A percentile compares a stretch with the other conserved stretches of the same genome.
phyloP scores from a whole-genome alignment of 1,140 invertebrate species.

The Piezodorus guildinii region DNA sequence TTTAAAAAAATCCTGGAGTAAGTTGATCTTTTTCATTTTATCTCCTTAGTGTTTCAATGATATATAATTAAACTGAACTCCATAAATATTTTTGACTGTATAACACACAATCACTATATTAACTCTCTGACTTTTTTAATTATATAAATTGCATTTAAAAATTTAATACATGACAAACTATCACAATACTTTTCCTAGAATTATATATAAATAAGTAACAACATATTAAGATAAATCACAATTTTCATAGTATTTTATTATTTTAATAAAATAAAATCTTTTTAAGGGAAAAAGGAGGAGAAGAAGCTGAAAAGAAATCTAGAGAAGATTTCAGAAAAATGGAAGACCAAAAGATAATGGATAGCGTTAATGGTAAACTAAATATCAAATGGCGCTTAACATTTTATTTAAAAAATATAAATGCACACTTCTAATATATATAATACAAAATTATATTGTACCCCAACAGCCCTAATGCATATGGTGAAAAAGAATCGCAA shows the following conservation, averaged over 20 bases:
- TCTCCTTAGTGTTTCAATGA: too few species aligned
- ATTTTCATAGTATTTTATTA: too few species aligned
- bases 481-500: slow-evolving; percentile 9
- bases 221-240: too few species aligned
- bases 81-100: too few species aligned
- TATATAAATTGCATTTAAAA: too few species aligned
- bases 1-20: too few species aligned
- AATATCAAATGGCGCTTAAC: too few species aligned
- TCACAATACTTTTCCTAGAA: too few species aligned
- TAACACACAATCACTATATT: background rate
- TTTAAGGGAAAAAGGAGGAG: slow-evolving; percentile 26
- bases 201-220: too few species aligned
- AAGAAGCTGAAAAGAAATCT: slow-evolving; percentile 26
- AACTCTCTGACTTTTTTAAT: background rate
- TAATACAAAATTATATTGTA: background rate
- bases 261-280: background rate
- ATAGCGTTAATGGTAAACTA: slow-evolving; percentile 25
- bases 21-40: too few species aligned
- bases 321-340: slow-evolving; percentile 23
- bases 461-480: background rate
- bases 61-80: too few species aligned
- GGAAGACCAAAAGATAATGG: slow-evolving; percentile 25
- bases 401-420: slow-evolving; percentile 1
- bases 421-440: background rate
- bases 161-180: too few species aligned